Evolutionary conservation across 2,888 invertebrate genomes (phyloP), one percentile per base, ranked within the genome.

Genomic region (Tetranychus truncatus): DNA sequence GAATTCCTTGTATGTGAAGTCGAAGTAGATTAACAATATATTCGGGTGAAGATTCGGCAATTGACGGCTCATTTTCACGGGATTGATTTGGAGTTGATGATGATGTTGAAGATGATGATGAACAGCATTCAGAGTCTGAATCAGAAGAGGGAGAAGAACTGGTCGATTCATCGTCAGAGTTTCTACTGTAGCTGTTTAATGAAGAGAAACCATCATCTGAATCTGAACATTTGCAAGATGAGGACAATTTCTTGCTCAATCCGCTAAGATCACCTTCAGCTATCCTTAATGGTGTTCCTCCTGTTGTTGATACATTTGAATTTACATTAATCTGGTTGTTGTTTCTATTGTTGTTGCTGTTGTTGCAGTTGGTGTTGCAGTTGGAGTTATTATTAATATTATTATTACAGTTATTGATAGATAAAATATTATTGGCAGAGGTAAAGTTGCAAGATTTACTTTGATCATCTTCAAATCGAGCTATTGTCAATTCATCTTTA

Each of bases 171-270:
- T 69, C 69, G 21, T 69, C 69, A 69, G 69, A 69, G 7, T 20
- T 69, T 69, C 34, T 18, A 24, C 69, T 20, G 34, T 20, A 69
- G 6, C 21, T 24, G 69, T 20, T 69, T 5, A 69, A 21, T 20
- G 69, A 69, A 24, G 69, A 69, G 21, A 69, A 69, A 69, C 69
- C 69, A 69, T 69, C 69, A 69, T 69, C 69, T 55, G 55, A 55
- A 15, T 15, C 55, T 55, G 55, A 55, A 55, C 55, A 55, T 55
- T 55, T 55, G 15, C 55, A 55, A 7, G 34, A 34, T 3, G 55
- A 55, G 55, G 9, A 15, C 15, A 55, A 55, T 15, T 55, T 55
- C 15, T 55, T 55, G 15, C 55, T 55, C 15, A 55, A 55, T 15
- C 55, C 55, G 55, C 5, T 55, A 55, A 55, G 55, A 55, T 55